Conservation (phyloP, 2,888 invertebrate species). For the Athalia cordata region DNA sequence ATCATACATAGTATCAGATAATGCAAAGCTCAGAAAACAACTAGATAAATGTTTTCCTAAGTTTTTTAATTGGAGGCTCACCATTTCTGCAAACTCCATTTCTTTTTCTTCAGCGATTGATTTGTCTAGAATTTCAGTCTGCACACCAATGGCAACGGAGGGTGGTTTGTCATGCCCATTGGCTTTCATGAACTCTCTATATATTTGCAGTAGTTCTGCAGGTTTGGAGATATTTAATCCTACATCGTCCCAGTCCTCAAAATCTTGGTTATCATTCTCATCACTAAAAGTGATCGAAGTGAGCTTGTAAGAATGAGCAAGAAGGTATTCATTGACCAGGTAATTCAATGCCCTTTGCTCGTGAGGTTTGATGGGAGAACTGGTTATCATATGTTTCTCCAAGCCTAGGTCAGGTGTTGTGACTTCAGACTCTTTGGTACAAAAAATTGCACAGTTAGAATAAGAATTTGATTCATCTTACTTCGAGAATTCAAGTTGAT, state of each 20-base stretch:
- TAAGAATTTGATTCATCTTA: background rate
- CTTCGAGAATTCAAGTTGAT: background rate
- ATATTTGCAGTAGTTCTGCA: constrained; percentile 82
- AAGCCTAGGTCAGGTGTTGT: constrained; percentile 74
- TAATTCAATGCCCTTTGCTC: constrained; percentile 90
- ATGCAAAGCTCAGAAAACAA: constrained; percentile 10
- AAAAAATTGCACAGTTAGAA: background rate
- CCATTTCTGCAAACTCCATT: constrained; percentile 58
- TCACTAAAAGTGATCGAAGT: constrained; percentile 94
- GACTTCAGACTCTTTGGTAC: constrained; percentile 74
- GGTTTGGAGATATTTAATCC: constrained; percentile 90
- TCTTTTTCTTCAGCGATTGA: constrained; percentile 52
- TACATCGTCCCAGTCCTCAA: constrained; percentile 95
- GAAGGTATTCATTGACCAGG: constrained; percentile 89
- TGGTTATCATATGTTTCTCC: constrained; percentile 67
- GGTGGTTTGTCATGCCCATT: constrained; percentile 75
- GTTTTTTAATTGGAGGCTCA: constrained; percentile 43
- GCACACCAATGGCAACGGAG: constrained; percentile 72
- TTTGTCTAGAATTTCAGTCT: constrained; percentile 59
- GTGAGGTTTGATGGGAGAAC: constrained; percentile 82
- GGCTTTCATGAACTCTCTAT: constrained; percentile 76
- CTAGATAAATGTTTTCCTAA: background rate
- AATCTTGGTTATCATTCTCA: constrained; percentile 93
- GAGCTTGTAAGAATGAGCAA: constrained; percentile 87
- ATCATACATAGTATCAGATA: background rate